A percentile compares a stretch with the other conserved stretches of the same genome.
These are phyloP conservation scores for Pachyseris speciosa DNA, from an alignment of 64 coral and sea anemone species.

Conservation along the genomic window DNA sequence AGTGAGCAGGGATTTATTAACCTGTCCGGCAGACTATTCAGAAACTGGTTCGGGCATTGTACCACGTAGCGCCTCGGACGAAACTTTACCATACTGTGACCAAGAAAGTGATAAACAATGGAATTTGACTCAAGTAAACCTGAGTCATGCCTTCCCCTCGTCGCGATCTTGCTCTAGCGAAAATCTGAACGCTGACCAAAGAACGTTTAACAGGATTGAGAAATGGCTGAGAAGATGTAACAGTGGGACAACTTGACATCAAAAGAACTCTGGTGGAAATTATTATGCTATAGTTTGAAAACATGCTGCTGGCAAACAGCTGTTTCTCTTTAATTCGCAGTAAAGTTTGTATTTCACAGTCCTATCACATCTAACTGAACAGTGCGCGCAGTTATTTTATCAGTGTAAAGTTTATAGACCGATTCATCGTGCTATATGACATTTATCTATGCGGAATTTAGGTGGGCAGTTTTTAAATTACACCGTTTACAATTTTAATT, in stretches of 20 bases:
- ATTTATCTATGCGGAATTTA: neutral
- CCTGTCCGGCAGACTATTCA: slow-evolving; percentile 57
- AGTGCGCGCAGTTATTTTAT: neutral
- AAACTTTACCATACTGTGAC: slow-evolving; percentile 70
- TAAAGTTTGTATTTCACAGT: neutral
- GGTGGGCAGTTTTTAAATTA: neutral
- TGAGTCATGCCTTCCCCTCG: slow-evolving; percentile 71
- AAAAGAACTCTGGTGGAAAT: neutral
- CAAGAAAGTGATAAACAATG: slow-evolving; percentile 35
- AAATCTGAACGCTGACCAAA: slow-evolving; percentile 74
- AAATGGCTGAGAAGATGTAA: slow-evolving; percentile 89
- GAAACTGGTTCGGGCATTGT: slow-evolving; percentile 80
- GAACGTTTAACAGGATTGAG: slow-evolving; percentile 79
- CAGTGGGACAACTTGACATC: slow-evolving; percentile 19
- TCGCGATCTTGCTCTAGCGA: slow-evolving; percentile 60
- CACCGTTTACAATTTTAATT: no score
- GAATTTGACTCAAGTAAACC: slow-evolving; percentile 82
- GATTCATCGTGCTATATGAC: neutral
- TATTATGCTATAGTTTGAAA: neutral
- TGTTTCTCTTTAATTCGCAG: neutral
- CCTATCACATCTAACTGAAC: neutral
- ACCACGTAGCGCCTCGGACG: slow-evolving; percentile 86
- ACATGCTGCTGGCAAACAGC: neutral
- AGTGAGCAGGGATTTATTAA: slow-evolving; percentile 86
- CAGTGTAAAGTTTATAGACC: neutral